Percentiles rank a stretch among this genome's conserved stretches.
phyloP scores from a whole-genome alignment of 2,113 vertebrate species.

The Gymnocephalus cernua region DNA sequence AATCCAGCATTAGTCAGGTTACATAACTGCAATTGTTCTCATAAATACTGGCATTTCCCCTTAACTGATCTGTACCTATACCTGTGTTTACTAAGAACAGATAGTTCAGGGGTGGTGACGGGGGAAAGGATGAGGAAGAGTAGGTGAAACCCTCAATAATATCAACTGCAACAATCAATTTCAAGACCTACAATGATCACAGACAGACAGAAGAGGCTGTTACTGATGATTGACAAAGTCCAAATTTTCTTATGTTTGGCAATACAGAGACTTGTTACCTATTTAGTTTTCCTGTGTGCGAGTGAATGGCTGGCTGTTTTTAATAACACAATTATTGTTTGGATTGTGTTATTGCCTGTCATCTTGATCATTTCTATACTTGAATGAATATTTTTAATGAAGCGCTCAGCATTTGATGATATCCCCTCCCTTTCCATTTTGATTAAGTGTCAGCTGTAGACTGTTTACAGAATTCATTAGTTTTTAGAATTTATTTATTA shows the following conservation, averaged over 20 bases:
- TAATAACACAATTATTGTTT: not conserved
- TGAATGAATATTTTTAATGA: slow-evolving; percentile 34
- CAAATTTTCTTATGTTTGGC: not conserved
- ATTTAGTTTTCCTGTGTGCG: not conserved
- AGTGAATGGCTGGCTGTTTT: not conserved
- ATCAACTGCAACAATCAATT: not conserved
- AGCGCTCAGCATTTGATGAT: slow-evolving; percentile 17
- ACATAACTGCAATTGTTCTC: too few species aligned
- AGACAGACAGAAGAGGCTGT: not conserved
- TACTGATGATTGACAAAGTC: not conserved
- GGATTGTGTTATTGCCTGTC: not conserved
- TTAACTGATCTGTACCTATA: not conserved
- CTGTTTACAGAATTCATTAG: not conserved
- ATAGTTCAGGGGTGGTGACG: not conserved
- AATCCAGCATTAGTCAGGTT: too few species aligned
- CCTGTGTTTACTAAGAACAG: not conserved
- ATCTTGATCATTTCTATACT: slow-evolving; percentile 15
- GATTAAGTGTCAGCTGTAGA: not conserved
- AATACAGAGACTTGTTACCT: not conserved
- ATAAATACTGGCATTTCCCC: not conserved
- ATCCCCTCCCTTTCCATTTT: not conserved
- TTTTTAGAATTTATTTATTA: too few species aligned
- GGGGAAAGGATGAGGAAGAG: not conserved
- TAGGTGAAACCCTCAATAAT: not conserved
- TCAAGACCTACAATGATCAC: not conserved